Evolutionary conservation across 2,113 vertebrate species (phyloP).

Genomic region (Jaculus jaculus): DNA sequence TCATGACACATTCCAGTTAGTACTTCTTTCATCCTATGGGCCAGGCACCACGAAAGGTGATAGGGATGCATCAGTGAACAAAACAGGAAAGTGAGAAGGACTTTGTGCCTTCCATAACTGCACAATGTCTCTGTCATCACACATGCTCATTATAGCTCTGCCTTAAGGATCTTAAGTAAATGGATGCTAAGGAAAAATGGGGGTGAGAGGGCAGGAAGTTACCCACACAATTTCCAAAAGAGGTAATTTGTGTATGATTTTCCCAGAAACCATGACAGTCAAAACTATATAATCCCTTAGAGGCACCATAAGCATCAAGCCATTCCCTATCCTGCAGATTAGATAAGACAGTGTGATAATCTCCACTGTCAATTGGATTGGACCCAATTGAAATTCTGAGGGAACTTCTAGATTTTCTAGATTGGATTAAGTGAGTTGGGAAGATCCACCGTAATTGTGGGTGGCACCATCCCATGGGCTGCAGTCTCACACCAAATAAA

Average conservation of each 20-base stretch:
- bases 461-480: no score
- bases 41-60: background rate
- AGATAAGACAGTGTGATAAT: background rate
- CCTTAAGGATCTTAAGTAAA: background rate
- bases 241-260: no score
- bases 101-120: background rate
- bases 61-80: background rate
- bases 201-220: fast-evolving
- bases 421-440: no score
- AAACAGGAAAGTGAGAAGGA: background rate
- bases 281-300: background rate
- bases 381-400: no score
- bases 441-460: no score
- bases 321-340: background rate
- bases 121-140: background rate
- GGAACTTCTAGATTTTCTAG: no score
- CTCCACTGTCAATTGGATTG: no score
- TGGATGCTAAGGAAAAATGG: background rate
- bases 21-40: background rate
- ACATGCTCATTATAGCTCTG: background rate
- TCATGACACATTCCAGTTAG: background rate
- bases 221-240: background rate
- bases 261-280: background rate
- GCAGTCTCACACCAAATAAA: no score
- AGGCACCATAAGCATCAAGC: background rate